Percentiles rank a stretch among this genome's conserved stretches.
phyloP scores from a whole-genome alignment of 2,888 invertebrate genomes.

The Chrysodeixis includens region DNA sequence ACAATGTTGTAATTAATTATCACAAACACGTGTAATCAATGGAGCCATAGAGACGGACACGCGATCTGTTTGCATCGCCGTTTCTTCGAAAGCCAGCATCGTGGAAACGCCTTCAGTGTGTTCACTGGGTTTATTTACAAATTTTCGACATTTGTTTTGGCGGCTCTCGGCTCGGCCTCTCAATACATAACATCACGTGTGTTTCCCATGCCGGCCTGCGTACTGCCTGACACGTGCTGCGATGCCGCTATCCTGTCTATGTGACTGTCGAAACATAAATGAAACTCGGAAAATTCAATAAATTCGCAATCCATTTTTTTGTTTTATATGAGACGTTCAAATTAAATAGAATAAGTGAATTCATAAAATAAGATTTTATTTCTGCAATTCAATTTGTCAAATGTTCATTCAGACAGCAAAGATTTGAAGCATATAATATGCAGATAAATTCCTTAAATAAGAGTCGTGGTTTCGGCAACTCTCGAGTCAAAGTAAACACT shows the following conservation, averaged over 20 bases:
- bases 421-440: neutral
- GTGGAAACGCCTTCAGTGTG: slow-evolving; percentile 49
- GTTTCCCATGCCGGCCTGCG: slow-evolving; percentile 17
- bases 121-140: slow-evolving; percentile 51
- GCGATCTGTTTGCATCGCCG: slow-evolving; percentile 45
- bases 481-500: slow-evolving; percentile 54
- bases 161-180: slow-evolving; percentile 29
- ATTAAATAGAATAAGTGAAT: no score
- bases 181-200: slow-evolving; percentile 17
- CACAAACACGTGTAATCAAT: slow-evolving; percentile 58
- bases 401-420: neutral
- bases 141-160: slow-evolving; percentile 52
- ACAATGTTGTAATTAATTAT: slow-evolving; percentile 51
- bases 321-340: no score
- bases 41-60: slow-evolving; percentile 52
- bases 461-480: slow-evolving; percentile 30
- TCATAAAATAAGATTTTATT: neutral
- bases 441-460: slow-evolving; percentile 14
- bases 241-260: neutral
- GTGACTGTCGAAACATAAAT: neutral
- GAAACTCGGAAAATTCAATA: neutral
- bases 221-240: neutral
- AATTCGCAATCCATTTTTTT: neutral
- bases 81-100: slow-evolving; percentile 43
- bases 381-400: neutral